phyloP scores from a whole-genome alignment of 2,113 vertebrate species.

The Caloenas nicobarica region DNA sequence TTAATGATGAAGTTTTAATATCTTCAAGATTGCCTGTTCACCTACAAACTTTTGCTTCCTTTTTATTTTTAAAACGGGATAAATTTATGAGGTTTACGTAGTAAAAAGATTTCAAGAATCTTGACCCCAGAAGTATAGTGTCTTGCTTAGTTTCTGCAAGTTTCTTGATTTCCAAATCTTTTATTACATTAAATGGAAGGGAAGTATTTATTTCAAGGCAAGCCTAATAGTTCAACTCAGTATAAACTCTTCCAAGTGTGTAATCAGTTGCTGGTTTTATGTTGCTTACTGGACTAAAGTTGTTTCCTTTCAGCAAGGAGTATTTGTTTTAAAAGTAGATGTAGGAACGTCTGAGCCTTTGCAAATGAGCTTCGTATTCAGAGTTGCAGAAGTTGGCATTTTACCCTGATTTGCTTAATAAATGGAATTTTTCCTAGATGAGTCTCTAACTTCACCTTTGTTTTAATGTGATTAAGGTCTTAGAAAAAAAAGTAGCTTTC shows the following conservation, averaged over 20 bases:
- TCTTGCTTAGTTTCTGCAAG: background rate
- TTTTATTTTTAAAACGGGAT: background rate
- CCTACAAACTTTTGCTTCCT: background rate
- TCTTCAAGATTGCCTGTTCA: background rate
- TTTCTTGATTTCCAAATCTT: background rate
- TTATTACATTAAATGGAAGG: background rate
- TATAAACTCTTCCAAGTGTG: background rate
- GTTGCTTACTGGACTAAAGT: background rate
- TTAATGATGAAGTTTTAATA: background rate
- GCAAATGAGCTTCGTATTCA: background rate
- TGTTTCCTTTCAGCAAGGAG: background rate
- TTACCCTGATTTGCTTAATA: background rate
- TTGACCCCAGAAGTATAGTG: background rate
- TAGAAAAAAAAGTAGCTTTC: constrained; percentile 13
- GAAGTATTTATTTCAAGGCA: background rate
- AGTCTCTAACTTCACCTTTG: constrained; percentile 33
- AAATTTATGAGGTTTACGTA: background rate
- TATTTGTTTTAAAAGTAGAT: background rate
- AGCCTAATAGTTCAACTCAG: background rate
- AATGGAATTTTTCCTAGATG: constrained; percentile 26
- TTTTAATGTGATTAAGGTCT: constrained; percentile 41
- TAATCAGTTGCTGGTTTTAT: background rate
- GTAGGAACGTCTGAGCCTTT: background rate
- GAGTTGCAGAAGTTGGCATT: background rate
- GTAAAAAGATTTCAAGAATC: background rate